Evolutionary conservation across 53 echinoderm and acorn worm genomes (phyloP).

Genomic region (Glandiceps talaboti): DNA sequence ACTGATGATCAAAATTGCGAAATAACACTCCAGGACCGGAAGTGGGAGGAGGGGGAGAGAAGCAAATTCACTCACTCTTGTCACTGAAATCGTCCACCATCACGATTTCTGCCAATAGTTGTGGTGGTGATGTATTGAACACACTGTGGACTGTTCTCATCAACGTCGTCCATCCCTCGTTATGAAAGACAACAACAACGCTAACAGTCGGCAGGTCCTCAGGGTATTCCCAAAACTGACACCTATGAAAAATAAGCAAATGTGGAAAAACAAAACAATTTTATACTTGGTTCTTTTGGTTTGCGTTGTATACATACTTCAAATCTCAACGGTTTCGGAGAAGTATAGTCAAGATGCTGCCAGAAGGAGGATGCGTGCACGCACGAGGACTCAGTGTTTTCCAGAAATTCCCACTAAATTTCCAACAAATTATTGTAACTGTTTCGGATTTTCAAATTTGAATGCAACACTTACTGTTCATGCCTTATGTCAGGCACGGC

Average conservation of each 20-base stretch:
- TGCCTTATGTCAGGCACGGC: slow-evolving; percentile 69
- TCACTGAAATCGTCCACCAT: slow-evolving; percentile 95
- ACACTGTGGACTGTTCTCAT: slow-evolving; percentile 80
- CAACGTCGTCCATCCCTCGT: slow-evolving; percentile 93
- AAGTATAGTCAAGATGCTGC: no score
- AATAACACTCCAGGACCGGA: no score
- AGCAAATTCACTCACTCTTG: slow-evolving; percentile 39
- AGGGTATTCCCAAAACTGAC: slow-evolving; percentile 92
- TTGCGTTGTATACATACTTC: no score
- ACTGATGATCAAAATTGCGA: no score
- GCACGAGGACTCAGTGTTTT: no score
- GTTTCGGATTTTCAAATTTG: no score
- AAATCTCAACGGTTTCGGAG: no score
- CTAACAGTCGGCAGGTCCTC: slow-evolving; percentile 48
- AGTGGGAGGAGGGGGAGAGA: slow-evolving; percentile 4
- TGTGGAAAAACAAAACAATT: neutral
- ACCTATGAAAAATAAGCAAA: slow-evolving; percentile 25
- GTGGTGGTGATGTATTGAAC: slow-evolving; percentile 70
- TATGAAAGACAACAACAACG: slow-evolving; percentile 85
- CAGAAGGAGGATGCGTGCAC: no score
- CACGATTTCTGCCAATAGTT: slow-evolving; percentile 63
- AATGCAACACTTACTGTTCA: slow-evolving; percentile 62
- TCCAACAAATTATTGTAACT: no score
- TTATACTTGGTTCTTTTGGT: no score
- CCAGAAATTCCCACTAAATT: no score